phyloP scores from a whole-genome alignment of 2,113 vertebrate species.

The Pontoporia blainvillei region DNA sequence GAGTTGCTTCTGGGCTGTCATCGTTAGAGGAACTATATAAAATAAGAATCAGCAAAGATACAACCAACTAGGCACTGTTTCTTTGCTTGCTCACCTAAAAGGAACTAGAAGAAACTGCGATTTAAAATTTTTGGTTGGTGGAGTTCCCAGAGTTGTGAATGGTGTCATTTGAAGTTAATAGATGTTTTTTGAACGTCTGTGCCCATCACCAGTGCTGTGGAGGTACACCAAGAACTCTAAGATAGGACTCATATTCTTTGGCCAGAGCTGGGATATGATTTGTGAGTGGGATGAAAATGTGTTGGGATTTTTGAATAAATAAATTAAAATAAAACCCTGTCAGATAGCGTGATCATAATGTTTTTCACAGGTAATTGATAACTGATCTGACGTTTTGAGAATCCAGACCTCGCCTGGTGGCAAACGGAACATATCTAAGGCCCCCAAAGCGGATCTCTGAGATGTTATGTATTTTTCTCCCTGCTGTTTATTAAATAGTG shows the following conservation, averaged over 20 bases:
- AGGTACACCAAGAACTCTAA: background rate
- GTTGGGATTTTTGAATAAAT: background rate
- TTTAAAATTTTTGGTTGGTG: background rate
- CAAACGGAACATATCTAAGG: background rate
- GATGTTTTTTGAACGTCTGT: background rate
- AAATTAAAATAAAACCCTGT: background rate
- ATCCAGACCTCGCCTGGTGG: background rate
- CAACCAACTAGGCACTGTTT: background rate
- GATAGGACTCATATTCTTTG: background rate
- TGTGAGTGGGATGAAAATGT: background rate
- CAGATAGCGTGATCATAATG: background rate
- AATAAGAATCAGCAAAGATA: background rate
- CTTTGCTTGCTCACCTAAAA: background rate
- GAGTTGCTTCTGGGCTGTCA: background rate
- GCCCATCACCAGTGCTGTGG: background rate
- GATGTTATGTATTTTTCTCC: background rate
- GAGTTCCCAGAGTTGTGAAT: background rate
- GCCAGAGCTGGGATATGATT: background rate
- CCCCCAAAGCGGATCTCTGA: background rate
- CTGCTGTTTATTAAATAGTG: background rate
- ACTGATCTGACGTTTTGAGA: background rate
- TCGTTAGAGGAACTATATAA: background rate
- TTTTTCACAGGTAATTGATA: background rate
- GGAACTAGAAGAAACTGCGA: background rate
- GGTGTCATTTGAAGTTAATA: conserved; percentile 4